These are phyloP conservation scores for Tetragnatha montana DNA, from an alignment of 2,888 invertebrate genomes.

Conservation along the genomic window DNA sequence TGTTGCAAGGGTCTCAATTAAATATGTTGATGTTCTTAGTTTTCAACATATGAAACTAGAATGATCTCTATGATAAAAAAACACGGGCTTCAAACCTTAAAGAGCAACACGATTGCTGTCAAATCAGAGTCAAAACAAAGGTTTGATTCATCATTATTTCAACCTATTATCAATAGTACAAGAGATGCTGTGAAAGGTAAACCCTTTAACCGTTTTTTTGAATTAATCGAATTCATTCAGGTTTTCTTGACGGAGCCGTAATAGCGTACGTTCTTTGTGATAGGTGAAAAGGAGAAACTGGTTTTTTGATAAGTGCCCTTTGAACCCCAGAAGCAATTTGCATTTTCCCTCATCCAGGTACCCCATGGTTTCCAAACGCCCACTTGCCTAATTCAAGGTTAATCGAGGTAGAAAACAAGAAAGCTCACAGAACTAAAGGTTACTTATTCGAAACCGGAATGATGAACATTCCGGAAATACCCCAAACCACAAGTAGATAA, in stretches of 20 bases:
- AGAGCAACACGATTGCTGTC: too few relatives aligned
- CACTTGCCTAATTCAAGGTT: conserved; percentile 44
- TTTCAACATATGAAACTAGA: too few relatives aligned
- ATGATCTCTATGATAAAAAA: too few relatives aligned
- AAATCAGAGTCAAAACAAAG: too few relatives aligned
- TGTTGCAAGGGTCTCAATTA: too few relatives aligned
- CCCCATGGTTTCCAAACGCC: conserved; percentile 32
- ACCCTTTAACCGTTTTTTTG: too few relatives aligned
- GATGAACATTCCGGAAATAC: conserved; percentile 25
- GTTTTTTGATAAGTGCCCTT: conserved; percentile 37
- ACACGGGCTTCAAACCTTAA: too few relatives aligned
- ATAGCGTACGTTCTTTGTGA: not conserved
- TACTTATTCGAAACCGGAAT: conserved; percentile 24
- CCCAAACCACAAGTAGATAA: not conserved
- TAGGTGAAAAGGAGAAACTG: conserved; percentile 6
- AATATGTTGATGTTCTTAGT: too few relatives aligned
- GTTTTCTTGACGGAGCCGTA: not conserved
- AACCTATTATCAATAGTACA: too few relatives aligned
- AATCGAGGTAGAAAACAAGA: conserved; percentile 11
- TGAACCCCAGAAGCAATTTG: conserved; percentile 6
- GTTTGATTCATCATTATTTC: too few relatives aligned
- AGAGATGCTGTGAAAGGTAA: too few relatives aligned
- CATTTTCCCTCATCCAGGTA: conserved; percentile 10
- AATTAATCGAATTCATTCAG: too few relatives aligned
- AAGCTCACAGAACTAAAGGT: not conserved